Percentiles rank a stretch among this genome's conserved stretches.
Evolutionary conservation across 2,113 vertebrate species (phyloP).

Genomic region (Peucedramus taeniatus): DNA sequence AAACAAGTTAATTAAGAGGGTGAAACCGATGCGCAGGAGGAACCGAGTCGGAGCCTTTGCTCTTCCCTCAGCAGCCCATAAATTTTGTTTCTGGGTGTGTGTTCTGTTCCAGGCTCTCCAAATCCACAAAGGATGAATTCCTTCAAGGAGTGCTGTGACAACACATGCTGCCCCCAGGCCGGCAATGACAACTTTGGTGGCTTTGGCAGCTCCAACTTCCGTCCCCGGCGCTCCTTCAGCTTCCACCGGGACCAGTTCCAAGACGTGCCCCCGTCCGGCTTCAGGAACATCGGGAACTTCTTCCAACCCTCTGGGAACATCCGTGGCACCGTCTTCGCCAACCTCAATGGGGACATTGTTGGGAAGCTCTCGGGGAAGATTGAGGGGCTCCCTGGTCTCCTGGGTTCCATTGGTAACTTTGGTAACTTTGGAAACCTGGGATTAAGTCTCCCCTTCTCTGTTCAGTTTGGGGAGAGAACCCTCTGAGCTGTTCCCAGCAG

Average conservation of each 20-base stretch:
- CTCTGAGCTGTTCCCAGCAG: neutral
- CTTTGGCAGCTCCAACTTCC: neutral
- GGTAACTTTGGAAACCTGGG: rapidly evolving
- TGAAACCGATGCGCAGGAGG: neutral
- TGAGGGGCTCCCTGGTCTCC: rapidly evolving
- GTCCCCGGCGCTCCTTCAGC: neutral
- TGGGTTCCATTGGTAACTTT: rapidly evolving
- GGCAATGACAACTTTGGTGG: neutral
- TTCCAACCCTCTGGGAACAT: rapidly evolving
- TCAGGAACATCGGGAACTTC: neutral
- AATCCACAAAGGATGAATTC: neutral
- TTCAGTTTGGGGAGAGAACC: neutral
- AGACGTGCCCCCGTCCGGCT: rapidly evolving
- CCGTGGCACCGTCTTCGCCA: rapidly evolving
- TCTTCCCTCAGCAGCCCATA: neutral
- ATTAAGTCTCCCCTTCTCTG: rapidly evolving
- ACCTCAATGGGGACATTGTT: rapidly evolving
- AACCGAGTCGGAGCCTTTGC: neutral
- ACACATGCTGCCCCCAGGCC: rapidly evolving
- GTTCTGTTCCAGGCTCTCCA: neutral
- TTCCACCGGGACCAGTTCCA: neutral
- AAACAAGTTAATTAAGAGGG: neutral
- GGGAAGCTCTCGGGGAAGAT: neutral
- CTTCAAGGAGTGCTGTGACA: neutral
- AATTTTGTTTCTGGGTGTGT: neutral